Evolutionary conservation across 2,113 vertebrate species (phyloP).

Genomic region (Nipponia nippon): DNA sequence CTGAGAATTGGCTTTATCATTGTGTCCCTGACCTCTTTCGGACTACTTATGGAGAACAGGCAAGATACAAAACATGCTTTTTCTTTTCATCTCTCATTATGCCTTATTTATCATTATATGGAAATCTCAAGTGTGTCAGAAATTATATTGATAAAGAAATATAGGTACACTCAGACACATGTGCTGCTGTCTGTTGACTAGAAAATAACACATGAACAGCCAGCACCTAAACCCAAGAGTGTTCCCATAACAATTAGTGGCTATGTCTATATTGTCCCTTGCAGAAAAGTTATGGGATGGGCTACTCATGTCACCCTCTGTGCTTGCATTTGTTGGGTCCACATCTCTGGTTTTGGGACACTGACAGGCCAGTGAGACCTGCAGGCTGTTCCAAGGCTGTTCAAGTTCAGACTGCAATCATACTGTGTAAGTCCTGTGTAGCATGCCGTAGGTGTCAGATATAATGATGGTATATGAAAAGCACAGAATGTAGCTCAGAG

Average conservation of each 20-base stretch:
- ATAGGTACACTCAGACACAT: neutral
- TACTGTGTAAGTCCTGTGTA: neutral
- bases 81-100: neutral
- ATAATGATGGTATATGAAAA: neutral
- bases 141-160: neutral
- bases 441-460: fast-evolving
- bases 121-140: neutral
- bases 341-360: neutral
- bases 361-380: neutral
- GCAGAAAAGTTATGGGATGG: neutral
- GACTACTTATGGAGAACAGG: conserved; percentile 87
- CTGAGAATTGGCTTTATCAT: conserved; percentile 81
- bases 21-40: conserved; percentile 84
- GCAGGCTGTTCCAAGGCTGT: neutral
- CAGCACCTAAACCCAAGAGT: neutral
- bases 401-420: neutral
- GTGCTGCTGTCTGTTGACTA: neutral
- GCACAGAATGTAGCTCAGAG: neutral
- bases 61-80: conserved; percentile 21
- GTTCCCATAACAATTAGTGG: neutral
- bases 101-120: neutral
- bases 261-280: neutral
- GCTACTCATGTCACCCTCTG: neutral
- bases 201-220: neutral
- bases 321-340: neutral